Conservation (phyloP, 2,888 invertebrate genomes). For the Tinea trinotella region DNA sequence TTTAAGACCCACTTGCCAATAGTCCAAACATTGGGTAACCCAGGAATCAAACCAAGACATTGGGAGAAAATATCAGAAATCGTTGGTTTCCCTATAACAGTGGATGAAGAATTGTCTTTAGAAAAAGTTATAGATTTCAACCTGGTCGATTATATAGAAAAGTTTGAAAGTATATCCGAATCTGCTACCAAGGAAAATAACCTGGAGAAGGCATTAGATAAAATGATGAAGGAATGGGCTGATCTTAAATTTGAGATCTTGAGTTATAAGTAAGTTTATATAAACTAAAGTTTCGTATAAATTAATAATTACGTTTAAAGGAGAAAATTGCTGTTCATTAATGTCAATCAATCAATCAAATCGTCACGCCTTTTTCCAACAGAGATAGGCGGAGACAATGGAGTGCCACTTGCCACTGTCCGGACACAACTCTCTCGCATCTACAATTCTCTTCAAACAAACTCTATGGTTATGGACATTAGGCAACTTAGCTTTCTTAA, state of each 20-base stretch:
- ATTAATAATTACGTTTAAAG: too few relatives aligned
- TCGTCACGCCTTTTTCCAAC: too few relatives aligned
- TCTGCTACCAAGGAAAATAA: conserved; percentile 97
- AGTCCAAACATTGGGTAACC: conserved; percentile 94
- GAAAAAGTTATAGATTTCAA: conserved; percentile 91
- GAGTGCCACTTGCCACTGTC: too few relatives aligned
- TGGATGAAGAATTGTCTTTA: conserved; percentile 86
- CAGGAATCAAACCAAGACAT: conserved; percentile 91
- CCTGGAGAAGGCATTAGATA: conserved; percentile 88
- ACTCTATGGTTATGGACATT: too few relatives aligned
- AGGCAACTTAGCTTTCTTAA: too few relatives aligned
- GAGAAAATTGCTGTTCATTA: too few relatives aligned
- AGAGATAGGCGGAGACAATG: too few relatives aligned
- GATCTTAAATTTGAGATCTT: conserved; percentile 82
- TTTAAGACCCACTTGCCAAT: conserved; percentile 92
- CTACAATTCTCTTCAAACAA: too few relatives aligned
- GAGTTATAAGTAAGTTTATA: conserved; percentile 74
- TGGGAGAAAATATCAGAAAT: conserved; percentile 97
- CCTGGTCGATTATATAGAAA: conserved; percentile 87
- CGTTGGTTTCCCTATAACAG: conserved; percentile 92
- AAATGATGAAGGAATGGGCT: conserved; percentile 94
- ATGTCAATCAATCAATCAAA: too few relatives aligned
- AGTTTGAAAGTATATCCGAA: conserved; percentile 93
- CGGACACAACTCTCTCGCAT: too few relatives aligned
- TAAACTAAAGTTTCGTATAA: not conserved